Evolutionary conservation across 2,888 invertebrate genomes (phyloP), one percentile per base, ranked within the genome.

Genomic region (Lasioglossum vierecki): DNA sequence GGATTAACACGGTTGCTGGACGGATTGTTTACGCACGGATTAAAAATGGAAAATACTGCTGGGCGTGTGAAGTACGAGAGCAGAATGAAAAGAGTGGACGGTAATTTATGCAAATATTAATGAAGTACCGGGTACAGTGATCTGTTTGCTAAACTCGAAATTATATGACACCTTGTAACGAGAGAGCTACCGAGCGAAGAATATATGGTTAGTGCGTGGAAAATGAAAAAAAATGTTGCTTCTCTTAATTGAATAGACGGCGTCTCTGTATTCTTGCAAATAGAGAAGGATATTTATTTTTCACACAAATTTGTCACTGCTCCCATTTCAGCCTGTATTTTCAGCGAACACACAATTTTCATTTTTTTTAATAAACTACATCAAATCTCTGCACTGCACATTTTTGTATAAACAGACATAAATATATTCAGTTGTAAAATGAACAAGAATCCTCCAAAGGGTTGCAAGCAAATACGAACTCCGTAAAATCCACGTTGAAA

Each of bases 91-190:
- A 66, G 66, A 6, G 15, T 18, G 30, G 30, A 35, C 66, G 2
- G 35, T 35, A 66, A 35, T 35, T 66, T 35, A 66, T 35, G 66
- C 66, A 35, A 66, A 66, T 66, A 35, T 66, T 66, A 66, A 66
- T 15, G 18, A 66, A 18, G 30, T 35, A 18, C 6, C 66, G 18
- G 30, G 15, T 1, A 18, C 35, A 66, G 18, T 15, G 66, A 18
- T 35, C 18, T 18, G 66, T 35, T 35, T 18, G 18, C 35, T 66
- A 35, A 66, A 18, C 6, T 9, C 15, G 35, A 35, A 66, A 9
- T 18, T 30, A 66, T 35, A 8, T 26, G 26, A 30, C 60, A 13
- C 5, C 6, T 2, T 60, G 26, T 60, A n/a, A 60, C 26, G 60
- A 60, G 60, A 13, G 13, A 11, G 60, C 26, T 4, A 5, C 26